A percentile compares a stretch with the other conserved stretches of the same genome.
Evolutionary conservation across 2,113 vertebrate species (phyloP).

Genomic region (Peromyscus polionotus): DNA sequence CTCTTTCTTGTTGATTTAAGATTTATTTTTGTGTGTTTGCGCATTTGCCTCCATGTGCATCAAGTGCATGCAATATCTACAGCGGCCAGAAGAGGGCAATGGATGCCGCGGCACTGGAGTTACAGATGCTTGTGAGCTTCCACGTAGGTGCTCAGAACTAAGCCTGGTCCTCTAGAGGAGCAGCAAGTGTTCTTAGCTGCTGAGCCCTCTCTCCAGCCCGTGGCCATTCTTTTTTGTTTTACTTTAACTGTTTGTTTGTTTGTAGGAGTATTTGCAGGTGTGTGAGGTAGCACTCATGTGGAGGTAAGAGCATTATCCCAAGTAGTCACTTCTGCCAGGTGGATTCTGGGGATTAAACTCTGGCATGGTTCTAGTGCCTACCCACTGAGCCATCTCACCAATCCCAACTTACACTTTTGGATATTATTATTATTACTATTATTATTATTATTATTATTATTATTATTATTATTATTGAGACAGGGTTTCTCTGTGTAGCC

Average conservation of each 20-base stretch:
- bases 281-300: background rate
- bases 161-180: background rate
- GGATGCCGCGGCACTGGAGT: background rate
- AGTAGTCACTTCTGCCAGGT: background rate
- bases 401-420: background rate
- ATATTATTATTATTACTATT: background rate
- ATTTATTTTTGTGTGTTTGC: background rate
- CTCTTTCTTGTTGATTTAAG: background rate
- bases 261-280: background rate
- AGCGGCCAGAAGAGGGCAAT: background rate
- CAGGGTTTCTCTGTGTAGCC: background rate
- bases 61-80: background rate
- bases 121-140: background rate
- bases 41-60: background rate
- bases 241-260: background rate
- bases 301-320: background rate
- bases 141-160: background rate
- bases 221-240: background rate
- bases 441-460: background rate
- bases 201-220: background rate
- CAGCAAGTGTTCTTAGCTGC: background rate
- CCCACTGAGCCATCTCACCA: background rate
- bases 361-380: background rate
- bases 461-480: background rate
- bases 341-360: background rate